Percentiles rank a stretch among this genome's conserved stretches.
These are phyloP conservation scores for Melospiza melodia DNA, from an alignment of 2,113 vertebrate species.

Conservation along the genomic window DNA sequence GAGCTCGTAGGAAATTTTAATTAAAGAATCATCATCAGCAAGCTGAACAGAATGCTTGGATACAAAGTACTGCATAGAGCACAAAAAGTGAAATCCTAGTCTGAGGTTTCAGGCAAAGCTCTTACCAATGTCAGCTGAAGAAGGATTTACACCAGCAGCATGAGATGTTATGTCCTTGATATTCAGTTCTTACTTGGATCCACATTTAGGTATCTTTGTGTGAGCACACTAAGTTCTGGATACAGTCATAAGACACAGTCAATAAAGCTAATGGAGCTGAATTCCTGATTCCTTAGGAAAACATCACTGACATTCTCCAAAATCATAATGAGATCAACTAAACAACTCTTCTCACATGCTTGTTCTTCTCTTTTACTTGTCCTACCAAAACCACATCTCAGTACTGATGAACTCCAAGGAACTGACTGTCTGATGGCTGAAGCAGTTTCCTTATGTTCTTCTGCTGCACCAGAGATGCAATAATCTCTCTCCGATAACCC, in stretches of 20 bases:
- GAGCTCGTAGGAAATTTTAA: not conserved
- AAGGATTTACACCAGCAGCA: not conserved
- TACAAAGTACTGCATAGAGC: not conserved
- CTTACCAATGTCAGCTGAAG: not conserved
- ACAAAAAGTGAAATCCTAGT: not conserved
- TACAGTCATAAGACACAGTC: not conserved
- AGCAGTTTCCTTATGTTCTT: not conserved
- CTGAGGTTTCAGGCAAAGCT: not conserved
- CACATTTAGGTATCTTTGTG: not conserved
- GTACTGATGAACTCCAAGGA: not conserved
- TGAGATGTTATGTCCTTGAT: not conserved
- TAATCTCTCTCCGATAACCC: not conserved
- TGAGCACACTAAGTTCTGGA: not conserved
- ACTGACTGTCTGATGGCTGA: accelerated
- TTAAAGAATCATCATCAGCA: not conserved
- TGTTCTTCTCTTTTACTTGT: not conserved
- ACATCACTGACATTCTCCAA: not conserved
- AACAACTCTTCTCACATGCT: not conserved
- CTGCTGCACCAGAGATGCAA: not conserved
- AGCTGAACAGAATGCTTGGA: not conserved
- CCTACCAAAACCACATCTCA: not conserved
- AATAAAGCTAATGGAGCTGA: not conserved
- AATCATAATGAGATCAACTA: not conserved
- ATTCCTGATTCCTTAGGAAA: not conserved
- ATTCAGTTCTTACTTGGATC: not conserved